These are phyloP conservation scores for Illadopsis cleaveri DNA, from an alignment of 2,113 vertebrate species.

Conservation along the genomic window DNA sequence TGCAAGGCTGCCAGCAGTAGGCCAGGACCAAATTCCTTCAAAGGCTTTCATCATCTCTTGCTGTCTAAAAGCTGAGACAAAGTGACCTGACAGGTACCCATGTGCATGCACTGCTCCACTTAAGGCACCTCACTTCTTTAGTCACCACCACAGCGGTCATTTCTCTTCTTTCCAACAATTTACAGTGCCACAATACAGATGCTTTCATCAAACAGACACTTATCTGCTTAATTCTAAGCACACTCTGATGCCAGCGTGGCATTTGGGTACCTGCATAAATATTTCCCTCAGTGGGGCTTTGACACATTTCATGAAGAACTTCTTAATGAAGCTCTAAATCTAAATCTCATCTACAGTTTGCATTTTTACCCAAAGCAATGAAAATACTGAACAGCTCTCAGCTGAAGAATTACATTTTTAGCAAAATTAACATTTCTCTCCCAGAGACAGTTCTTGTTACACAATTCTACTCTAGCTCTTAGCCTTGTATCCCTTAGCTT, in stretches of 20 bases:
- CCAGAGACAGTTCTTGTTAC: not conserved
- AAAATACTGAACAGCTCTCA: not conserved
- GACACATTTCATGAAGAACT: not conserved
- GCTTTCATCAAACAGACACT: not conserved
- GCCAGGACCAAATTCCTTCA: not conserved
- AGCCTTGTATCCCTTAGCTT: not conserved
- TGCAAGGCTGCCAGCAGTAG: not conserved
- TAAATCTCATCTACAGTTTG: not conserved
- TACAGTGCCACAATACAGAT: not conserved
- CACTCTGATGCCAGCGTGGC: not conserved
- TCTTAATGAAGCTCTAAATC: not conserved
- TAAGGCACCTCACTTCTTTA: not conserved
- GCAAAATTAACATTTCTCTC: not conserved
- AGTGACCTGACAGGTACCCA: not conserved
- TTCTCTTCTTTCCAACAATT: not conserved
- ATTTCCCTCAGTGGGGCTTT: not conserved
- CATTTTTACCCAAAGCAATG: not conserved
- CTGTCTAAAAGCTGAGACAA: not conserved
- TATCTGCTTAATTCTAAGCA: not conserved
- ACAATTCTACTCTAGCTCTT: not conserved
- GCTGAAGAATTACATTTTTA: not conserved
- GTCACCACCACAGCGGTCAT: not conserved
- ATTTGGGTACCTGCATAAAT: not conserved
- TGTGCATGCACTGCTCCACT: fast-evolving
- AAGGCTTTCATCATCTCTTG: not conserved